Base-by-base conservation (phyloP, 2,888 invertebrate genomes). In the Furcula furcula region DNA sequence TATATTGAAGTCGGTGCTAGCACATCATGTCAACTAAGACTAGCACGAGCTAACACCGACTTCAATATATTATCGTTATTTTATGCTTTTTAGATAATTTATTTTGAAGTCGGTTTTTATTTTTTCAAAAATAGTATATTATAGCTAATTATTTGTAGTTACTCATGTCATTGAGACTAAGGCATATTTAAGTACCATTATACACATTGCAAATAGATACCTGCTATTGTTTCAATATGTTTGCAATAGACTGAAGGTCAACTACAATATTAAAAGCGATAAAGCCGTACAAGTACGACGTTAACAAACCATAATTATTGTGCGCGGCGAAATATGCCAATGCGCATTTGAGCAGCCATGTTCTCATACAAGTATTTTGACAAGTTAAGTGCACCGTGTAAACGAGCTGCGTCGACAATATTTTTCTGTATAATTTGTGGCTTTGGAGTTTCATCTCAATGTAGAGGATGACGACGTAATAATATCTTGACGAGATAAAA, bases 401-500 rank as follows among this genome's bases (percentile, higher is more conserved):
- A 71, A 58, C 62, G 53, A 57, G 45, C 44, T 40, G 50, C 52
- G 61, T 65, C 70, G 61, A 68, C 69, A 66, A 66, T 72, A 63
- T 65, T 68, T 72, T 63, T 61, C 50, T 51, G 55, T 53, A 64
- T 63, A 66, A 72, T 72, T 65, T 55, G 55, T 46, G 35, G 45
- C 54, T 59, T 72, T 65, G 65, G 65, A 62, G 63, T 65, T 65
- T 69, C 67, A 63, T 69, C 63, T 62, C 58, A 48, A 47, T 46
- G 55, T 57, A 51, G 49, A 50, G 19, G 41, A 47, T 32, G 46
- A 37, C 35, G 50, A 55, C 55, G 51, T 68, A 66, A 69, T 68
- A 55, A 65, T 59, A 52, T 60, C 61, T 60, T 54, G 54, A 61
- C 74, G 75, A 66, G 72, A 69, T 64, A 46, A 41, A 53, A 25